A percentile compares a stretch with the other conserved stretches of the same genome.
Evolutionary conservation across 2,888 invertebrate species (phyloP).

Genomic region (Megastigmus dorsalis): DNA sequence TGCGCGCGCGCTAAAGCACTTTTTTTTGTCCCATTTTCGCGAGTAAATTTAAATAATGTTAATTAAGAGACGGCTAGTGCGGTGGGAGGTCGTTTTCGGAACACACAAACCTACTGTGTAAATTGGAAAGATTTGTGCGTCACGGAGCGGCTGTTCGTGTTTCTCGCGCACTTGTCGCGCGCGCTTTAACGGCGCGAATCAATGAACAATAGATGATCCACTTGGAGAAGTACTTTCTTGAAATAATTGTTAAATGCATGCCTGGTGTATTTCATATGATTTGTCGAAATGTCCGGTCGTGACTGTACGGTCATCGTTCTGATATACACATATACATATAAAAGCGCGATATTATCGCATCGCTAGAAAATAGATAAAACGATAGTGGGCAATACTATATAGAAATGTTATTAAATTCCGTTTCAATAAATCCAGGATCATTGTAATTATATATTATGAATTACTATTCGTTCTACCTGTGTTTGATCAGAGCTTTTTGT

Average conservation of each 20-base stretch:
- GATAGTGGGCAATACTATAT: too few species aligned
- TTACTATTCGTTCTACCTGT: too few species aligned
- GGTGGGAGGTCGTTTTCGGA: neutral
- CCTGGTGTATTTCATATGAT: too few species aligned
- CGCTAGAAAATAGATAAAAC: too few species aligned
- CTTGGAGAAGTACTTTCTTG: neutral
- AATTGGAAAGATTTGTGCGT: slow-evolving; percentile 42
- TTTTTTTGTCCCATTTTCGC: slow-evolving; percentile 16
- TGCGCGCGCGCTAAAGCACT: neutral
- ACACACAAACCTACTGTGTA: neutral
- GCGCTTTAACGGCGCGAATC: slow-evolving; percentile 16
- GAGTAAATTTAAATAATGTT: slow-evolving; percentile 46
- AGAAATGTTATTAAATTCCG: too few species aligned
- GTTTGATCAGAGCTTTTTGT: too few species aligned
- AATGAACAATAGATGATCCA: slow-evolving; percentile 19
- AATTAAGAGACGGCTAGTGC: slow-evolving; percentile 19
- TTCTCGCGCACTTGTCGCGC: slow-evolving; percentile 1
- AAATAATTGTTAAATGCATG: neutral
- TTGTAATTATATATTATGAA: too few species aligned
- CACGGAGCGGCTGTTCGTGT: slow-evolving; percentile 1
- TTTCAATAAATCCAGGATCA: too few species aligned
- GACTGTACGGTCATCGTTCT: too few species aligned
- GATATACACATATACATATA: too few species aligned
- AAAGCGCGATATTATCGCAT: too few species aligned
- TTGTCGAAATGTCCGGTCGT: too few species aligned